Conservation (phyloP, 1,140 invertebrate species). For the Drusus annulatus region DNA sequence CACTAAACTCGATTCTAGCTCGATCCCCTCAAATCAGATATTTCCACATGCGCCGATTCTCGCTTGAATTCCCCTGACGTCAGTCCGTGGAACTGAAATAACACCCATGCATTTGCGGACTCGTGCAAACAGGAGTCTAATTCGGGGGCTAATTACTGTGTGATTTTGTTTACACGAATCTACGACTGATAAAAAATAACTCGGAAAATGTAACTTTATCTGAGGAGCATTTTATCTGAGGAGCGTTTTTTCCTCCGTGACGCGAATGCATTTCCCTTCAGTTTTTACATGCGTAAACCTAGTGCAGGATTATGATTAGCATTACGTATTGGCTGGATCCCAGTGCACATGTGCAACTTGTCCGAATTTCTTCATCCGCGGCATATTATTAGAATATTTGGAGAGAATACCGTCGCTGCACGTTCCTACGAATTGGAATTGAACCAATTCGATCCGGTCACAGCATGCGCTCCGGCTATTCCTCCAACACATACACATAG, state of each 20-base stretch:
- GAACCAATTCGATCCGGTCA: conserved; percentile 25
- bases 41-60: too few relatives aligned
- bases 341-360: conserved; percentile 31
- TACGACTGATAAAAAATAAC: neutral
- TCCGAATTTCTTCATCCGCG: conserved; percentile 16
- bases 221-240: too few relatives aligned
- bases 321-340: conserved; percentile 10
- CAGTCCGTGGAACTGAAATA: too few relatives aligned
- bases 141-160: too few relatives aligned
- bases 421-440: conserved; percentile 41
- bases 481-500: neutral
- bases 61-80: too few relatives aligned
- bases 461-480: neutral
- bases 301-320: neutral
- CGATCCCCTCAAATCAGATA: too few relatives aligned
- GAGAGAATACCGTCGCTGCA: neutral
- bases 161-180: too few relatives aligned
- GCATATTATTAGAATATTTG: conserved; percentile 28
- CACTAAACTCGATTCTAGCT: neutral
- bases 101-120: too few relatives aligned
- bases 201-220: neutral
- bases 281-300: neutral
- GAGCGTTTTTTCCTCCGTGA: too few relatives aligned
- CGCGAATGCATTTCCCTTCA: too few relatives aligned
- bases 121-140: too few relatives aligned